Percentiles rank a stretch among this genome's conserved stretches.
Conservation (phyloP, 2,113 vertebrate species). For the Otolemur garnettii region DNA sequence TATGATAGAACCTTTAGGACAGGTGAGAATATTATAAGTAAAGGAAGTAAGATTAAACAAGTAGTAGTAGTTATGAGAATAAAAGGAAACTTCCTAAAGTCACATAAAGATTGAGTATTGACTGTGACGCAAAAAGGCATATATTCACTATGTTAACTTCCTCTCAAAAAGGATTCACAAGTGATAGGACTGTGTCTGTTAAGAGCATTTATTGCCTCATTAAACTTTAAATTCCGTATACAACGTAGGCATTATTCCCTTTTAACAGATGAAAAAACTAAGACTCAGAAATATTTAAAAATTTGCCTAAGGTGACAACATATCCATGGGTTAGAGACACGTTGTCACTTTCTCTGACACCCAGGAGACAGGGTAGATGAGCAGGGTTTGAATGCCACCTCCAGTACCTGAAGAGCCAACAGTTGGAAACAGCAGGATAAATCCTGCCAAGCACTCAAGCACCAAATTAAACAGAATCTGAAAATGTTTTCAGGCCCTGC, state of each 20-base stretch:
- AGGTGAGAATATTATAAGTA: not conserved
- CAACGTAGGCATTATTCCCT: not conserved
- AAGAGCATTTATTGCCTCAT: not conserved
- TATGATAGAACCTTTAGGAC: not conserved
- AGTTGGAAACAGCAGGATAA: not conserved
- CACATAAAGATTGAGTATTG: not conserved
- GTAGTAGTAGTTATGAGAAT: not conserved
- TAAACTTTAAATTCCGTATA: constrained; percentile 24
- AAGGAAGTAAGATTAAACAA: constrained; percentile 26
- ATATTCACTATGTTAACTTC: not conserved
- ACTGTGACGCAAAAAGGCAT: not conserved
- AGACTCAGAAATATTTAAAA: not conserved
- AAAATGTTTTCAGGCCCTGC: too few relatives aligned
- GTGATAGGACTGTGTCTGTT: not conserved
- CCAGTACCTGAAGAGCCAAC: not conserved
- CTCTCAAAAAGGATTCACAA: constrained; percentile 13
- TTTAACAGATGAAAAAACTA: constrained; percentile 6
- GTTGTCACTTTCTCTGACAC: not conserved
- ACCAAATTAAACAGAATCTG: too few relatives aligned
- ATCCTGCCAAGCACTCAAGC: too few relatives aligned
- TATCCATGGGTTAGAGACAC: not conserved
- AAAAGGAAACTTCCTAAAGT: not conserved
- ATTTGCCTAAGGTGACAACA: not conserved
- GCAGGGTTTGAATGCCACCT: not conserved
- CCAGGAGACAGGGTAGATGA: not conserved